phyloP scores from a whole-genome alignment of 2,888 invertebrate species.

The Seira musarum region DNA sequence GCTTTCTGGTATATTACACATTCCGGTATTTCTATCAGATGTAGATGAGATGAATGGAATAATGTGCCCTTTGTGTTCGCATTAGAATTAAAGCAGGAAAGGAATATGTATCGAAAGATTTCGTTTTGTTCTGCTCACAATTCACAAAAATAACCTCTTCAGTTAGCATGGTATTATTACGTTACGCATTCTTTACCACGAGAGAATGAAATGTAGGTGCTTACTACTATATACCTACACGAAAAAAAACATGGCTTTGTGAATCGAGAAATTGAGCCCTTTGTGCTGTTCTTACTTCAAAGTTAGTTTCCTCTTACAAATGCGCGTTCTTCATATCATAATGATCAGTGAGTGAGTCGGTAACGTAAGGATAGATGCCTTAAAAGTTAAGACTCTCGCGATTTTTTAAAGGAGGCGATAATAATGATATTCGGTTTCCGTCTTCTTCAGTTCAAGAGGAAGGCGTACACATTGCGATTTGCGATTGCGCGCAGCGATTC shows the following conservation, averaged over 20 bases:
- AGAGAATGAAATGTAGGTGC: constrained; percentile 45
- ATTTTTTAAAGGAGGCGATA: background rate
- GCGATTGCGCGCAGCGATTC: background rate
- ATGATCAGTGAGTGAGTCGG: background rate
- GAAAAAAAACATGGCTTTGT: background rate
- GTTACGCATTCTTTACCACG: constrained; percentile 55
- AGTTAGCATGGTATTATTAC: constrained; percentile 54
- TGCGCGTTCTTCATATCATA: background rate
- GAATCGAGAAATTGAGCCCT: too few relatives aligned
- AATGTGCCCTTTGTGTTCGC: background rate
- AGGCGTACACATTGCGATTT: too few relatives aligned
- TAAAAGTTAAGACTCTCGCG: too few relatives aligned
- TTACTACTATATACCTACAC: background rate
- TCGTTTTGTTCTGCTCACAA: background rate
- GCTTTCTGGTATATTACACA: background rate
- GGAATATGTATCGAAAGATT: background rate
- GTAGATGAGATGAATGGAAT: background rate
- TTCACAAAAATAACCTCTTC: constrained; percentile 21
- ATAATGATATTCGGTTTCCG: constrained; percentile 6
- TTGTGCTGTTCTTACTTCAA: too few relatives aligned
- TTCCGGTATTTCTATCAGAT: background rate
- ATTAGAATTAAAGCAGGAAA: background rate
- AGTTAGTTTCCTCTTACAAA: too few relatives aligned
- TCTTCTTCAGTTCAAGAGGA: background rate
- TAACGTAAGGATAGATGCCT: background rate